Percentiles rank a stretch among this genome's conserved stretches.
phyloP scores from a whole-genome alignment of 2,797 vertebrate species.

The Labroides dimidiatus region DNA sequence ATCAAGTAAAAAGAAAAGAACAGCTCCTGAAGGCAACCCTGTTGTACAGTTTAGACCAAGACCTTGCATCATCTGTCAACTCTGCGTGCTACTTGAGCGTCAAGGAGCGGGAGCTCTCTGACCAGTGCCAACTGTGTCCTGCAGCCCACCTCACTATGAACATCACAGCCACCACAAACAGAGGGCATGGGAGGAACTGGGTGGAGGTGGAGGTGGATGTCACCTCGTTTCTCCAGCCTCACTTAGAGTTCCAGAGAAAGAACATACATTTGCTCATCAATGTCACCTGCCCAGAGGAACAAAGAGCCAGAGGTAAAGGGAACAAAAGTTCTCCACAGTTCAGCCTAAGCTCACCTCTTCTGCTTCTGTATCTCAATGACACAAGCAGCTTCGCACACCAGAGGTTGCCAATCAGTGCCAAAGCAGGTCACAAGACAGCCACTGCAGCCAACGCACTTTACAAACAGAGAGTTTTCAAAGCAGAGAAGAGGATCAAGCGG shows the following conservation, averaged over 20 bases:
- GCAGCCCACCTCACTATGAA: slow-evolving; percentile 70
- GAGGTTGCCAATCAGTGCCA: slow-evolving; percentile 51
- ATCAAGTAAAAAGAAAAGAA: slow-evolving; percentile 87
- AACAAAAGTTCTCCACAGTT: slow-evolving; percentile 46
- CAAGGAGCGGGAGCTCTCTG: slow-evolving; percentile 67
- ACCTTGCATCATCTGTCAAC: slow-evolving; percentile 58
- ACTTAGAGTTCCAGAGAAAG: slow-evolving; percentile 82
- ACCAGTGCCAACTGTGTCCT: slow-evolving; percentile 75
- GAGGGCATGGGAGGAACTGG: slow-evolving; percentile 82
- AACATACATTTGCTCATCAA: slow-evolving; percentile 87
- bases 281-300: slow-evolving; percentile 83
- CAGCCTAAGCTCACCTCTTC: slow-evolving; percentile 83
- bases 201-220: slow-evolving; percentile 93
- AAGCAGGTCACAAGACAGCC: slow-evolving; percentile 26
- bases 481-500: slow-evolving; percentile 55
- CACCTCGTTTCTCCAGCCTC: slow-evolving; percentile 88
- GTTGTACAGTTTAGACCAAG: slow-evolving; percentile 87
- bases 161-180: slow-evolving; percentile 78
- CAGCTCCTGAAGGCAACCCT: slow-evolving; percentile 91
- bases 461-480: slow-evolving; percentile 51
- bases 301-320: slow-evolving; percentile 21
- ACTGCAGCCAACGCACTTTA: slow-evolving; percentile 30
- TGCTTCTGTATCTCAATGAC: slow-evolving; percentile 93
- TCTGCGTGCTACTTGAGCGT: slow-evolving; percentile 84
- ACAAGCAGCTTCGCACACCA: slow-evolving; percentile 86